These are phyloP conservation scores for Sesia apiformis DNA, from an alignment of 2,888 invertebrate species.

Conservation along the genomic window DNA sequence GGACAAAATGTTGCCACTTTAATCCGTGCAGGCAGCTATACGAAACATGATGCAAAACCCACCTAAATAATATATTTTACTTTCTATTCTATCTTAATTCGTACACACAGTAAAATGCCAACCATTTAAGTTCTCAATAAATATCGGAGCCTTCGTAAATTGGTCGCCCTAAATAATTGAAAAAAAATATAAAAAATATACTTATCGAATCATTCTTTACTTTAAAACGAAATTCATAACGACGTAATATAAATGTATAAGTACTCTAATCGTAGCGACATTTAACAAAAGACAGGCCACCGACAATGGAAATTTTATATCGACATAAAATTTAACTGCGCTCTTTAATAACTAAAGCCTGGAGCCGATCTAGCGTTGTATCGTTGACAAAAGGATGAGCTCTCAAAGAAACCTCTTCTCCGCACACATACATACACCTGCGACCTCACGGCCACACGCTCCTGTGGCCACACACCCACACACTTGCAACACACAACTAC, in stretches of 20 bases:
- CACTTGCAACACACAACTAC: conserved; percentile 41
- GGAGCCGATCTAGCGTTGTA: conserved; percentile 62
- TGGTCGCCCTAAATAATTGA: neutral
- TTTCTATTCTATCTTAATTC: too few species aligned
- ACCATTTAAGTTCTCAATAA: too few species aligned
- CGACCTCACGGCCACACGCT: conserved; percentile 40
- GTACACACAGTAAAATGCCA: too few species aligned
- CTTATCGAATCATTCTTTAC: neutral
- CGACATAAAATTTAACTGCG: conserved; percentile 60
- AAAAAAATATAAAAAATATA: neutral
- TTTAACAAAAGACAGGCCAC: conserved; percentile 6
- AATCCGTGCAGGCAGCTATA: too few species aligned
- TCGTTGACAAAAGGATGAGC: conserved; percentile 71
- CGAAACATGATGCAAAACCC: too few species aligned
- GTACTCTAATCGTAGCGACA: too few species aligned
- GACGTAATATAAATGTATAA: neutral
- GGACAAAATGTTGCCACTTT: too few species aligned
- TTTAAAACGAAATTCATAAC: neutral
- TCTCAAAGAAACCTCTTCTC: conserved; percentile 28
- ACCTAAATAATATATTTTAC: too few species aligned
- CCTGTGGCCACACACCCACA: conserved; percentile 32
- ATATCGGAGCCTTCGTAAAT: too few species aligned
- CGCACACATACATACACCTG: conserved; percentile 45
- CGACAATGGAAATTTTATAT: conserved; percentile 61
- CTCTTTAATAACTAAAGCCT: conserved; percentile 67